These are phyloP conservation scores for Resseliella maxima DNA, from an alignment of 2,888 invertebrate genomes.

Conservation along the genomic window DNA sequence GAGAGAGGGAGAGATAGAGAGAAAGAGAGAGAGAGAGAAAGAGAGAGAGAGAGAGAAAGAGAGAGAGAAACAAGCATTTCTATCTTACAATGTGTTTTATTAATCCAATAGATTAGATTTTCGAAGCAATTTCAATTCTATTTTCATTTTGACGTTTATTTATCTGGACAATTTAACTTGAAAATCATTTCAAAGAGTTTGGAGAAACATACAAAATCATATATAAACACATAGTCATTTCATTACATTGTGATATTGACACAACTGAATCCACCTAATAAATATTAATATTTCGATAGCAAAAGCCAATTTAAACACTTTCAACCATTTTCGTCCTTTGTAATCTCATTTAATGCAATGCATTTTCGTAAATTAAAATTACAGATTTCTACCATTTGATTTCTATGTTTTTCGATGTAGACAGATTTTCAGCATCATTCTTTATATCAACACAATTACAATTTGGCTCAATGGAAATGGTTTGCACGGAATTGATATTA, in stretches of 20 bases:
- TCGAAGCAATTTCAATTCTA: slow-evolving; percentile 13
- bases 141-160: slow-evolving; percentile 26
- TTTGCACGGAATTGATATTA: not conserved
- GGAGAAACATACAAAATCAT: no score
- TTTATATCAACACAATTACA: no score
- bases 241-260: not conserved
- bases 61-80: no score
- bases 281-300: slow-evolving; percentile 7
- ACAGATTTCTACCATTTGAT: not conserved
- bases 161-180: not conserved
- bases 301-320: not conserved
- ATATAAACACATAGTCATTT: not conserved
- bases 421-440: no score
- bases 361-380: slow-evolving; percentile 31
- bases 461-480: no score
- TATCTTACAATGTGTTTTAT: slow-evolving; percentile 27
- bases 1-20: no score
- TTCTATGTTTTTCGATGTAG: not conserved
- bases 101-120: slow-evolving; percentile 45
- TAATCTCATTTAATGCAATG: slow-evolving; percentile 27
- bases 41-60: no score
- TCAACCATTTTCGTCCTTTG: not conserved
- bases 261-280: not conserved
- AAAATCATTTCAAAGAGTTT: not conserved
- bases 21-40: no score